Evolutionary conservation across 2,888 invertebrate species (phyloP), one percentile per base, ranked within the genome.

Genomic region (Andrena hattorfiana): DNA sequence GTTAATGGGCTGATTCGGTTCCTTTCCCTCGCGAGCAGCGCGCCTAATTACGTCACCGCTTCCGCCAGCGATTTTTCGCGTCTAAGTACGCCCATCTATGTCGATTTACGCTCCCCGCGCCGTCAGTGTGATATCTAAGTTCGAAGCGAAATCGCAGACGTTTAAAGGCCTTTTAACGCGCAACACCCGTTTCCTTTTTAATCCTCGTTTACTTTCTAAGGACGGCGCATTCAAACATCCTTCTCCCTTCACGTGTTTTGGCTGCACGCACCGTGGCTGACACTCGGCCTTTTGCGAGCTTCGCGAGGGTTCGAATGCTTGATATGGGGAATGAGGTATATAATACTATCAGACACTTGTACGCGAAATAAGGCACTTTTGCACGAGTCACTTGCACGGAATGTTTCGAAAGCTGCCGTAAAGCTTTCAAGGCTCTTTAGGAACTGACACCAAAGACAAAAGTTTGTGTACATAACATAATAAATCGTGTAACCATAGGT

Each of bases 31-130:
- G 42, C 51, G 62, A 71, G 67, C 60, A 59, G 51, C 49, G 30
- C 48, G 69, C 23, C 68, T 84, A 74, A 79, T 84, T 79, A 48
- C 56, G 23, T 30, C 72, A 56, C 30, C 59, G n/a, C 49, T 69
- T 26, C 48, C 16, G 1, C 28, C 26, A 20, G 70, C 13, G 30
- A 59, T 26, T 78, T 78, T 72, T 71, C 62, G 56, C 35, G 48
- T 62, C 42, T 20, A 77, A 59, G 54, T 48, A 23, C n/a, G 10
- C 59, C 63, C 56, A 56, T 71, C 69, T 84, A 68, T 72, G 79
- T 51, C 49, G 72, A 70, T 77, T 66, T 72, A 73, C 56, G 62
- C 70, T 84, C 49, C n/a, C 69, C 26, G 4, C 30, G 64, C 49
- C 28, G 69, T 2, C 26, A 60, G 60, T 8, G 42, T 60, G 30